Evolutionary conservation across 2,113 vertebrate genomes (phyloP), one percentile per base, ranked within the genome.

Genomic region (Machaerirhynchus nigripectus): DNA sequence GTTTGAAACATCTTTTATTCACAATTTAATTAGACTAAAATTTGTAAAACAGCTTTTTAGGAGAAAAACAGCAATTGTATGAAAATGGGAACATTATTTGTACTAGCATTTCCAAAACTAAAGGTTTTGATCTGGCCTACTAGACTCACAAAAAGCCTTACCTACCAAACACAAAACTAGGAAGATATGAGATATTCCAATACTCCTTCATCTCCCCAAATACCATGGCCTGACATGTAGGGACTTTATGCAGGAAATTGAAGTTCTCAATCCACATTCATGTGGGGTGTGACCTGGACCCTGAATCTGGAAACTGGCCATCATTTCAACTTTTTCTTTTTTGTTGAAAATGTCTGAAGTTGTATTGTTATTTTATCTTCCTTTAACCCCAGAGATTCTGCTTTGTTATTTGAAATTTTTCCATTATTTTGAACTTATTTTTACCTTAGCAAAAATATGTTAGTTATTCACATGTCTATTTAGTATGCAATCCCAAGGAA

Each of bases 181-280:
- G 30, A 26, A 42, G 9, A 14, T 15, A 1, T 15, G 42, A 33
- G 21, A 21, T 40, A 10, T 33, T 61, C 12, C 7, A 47, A 4
- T 18, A 16, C 18, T 52, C 14, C 31, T 57, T 50, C n/a, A 21
- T 11, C 6, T 70, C 23, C 22, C 11, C 4, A 6, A 28, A 5
- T 26, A 20, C 5, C 27, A 9, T 7, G 7, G 8, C 19, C 11
- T 61, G 16, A 70, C 7, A 42, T 11, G 2, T 14, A 12, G 2
- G 10, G 16, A 67, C 4, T 31, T 47, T n/a, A n/a, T 1, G 1
- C 2, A 30, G 28, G 42, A 78, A 79, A 79, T 10, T 1, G 0
- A 76, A 79, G 15, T 9, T 71, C 22, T 71, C 39, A 76, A 9
- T 23, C 9, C 27, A 63, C 40, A 71, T 46, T 53, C 30, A 24